Base-by-base conservation (phyloP, 2,113 vertebrate genomes). In the Proteles cristata region DNA sequence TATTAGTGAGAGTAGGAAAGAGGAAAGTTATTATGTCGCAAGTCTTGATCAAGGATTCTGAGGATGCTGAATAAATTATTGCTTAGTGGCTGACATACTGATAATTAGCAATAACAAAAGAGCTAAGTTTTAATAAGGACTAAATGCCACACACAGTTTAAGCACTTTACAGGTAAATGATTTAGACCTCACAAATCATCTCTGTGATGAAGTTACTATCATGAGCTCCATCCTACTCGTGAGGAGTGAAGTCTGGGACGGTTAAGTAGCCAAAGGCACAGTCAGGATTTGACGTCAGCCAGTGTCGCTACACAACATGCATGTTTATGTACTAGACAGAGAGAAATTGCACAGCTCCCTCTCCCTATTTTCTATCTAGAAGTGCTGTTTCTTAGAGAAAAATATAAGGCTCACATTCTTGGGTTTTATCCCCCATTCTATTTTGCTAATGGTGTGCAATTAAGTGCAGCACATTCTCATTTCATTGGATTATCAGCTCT, bases 311-410 rank as follows among this genome's bases (percentile, higher is more conserved):
- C 61, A 71, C 48, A 66, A 58, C 25, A 35, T 79, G 7, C 17
- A 39, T 17, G 16, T 45, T n/a, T 80, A 43, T 35, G 39, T 85
- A 33, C 79, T n/a, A 35, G 1, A 31, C 33, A 84, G n/a, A 79
- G 25, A 84, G n/a, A 8, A 68, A 39, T 7, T 48, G 76, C 39
- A 43, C 68, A 65, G 9, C 28, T 83, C 84, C 14, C 33, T 43
- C 92, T 84, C 73, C 39, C 90, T 85, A 39, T 66, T 66, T 90
- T 80, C 85, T 92, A 31, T 69, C 16, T 63, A 85, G 90, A 89
- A 93, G 35, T 80, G 45, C 45, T 71, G 55, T 84, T 84, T 84
- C 28, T 90, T 69, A 86, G 28, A 90, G 81, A 86, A 86, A 61
- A 77, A 71, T 4, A n/a, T 21, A 87, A 85, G 26, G 25, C 73